phyloP scores from a whole-genome alignment of 53 echinoderm and acorn worm species.

The Apostichopus leukothele region DNA sequence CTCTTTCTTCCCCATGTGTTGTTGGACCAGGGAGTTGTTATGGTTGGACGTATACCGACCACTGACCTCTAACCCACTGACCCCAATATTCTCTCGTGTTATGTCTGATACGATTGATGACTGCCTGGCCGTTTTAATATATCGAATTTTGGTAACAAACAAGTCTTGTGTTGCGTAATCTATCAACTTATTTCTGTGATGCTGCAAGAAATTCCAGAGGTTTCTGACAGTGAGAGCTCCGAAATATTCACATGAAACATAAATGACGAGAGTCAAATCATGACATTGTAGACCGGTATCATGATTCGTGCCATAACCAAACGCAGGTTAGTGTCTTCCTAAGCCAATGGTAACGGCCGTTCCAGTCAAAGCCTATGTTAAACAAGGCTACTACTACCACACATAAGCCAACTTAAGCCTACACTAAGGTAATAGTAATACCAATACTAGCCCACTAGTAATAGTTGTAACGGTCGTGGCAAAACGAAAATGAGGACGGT shows the following conservation, averaged over 20 bases:
- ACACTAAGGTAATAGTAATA: too few relatives aligned
- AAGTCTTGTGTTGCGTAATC: neutral
- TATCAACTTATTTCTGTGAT: neutral
- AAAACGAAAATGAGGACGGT: too few relatives aligned
- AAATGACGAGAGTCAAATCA: neutral
- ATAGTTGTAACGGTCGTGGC: too few relatives aligned
- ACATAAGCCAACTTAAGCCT: neutral
- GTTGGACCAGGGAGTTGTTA: too few relatives aligned
- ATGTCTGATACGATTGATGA: too few relatives aligned
- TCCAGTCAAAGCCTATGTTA: neutral
- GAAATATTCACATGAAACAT: too few relatives aligned
- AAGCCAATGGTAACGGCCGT: neutral
- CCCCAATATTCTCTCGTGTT: too few relatives aligned
- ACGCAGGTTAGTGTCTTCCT: neutral
- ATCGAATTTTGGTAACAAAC: neutral
- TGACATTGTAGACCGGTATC: neutral
- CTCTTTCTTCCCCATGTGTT: too few relatives aligned
- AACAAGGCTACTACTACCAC: neutral
- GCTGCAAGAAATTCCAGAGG: neutral
- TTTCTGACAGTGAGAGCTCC: neutral
- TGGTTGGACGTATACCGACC: too few relatives aligned
- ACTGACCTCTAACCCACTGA: too few relatives aligned
- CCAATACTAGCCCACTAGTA: neutral
- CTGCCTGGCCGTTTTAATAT: neutral
- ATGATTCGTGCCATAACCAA: constrained; percentile 15